Evolutionary conservation across 1,140 invertebrate genomes (phyloP), one percentile per base, ranked within the genome.

Genomic region (Pogonomyrmex barbatus): DNA sequence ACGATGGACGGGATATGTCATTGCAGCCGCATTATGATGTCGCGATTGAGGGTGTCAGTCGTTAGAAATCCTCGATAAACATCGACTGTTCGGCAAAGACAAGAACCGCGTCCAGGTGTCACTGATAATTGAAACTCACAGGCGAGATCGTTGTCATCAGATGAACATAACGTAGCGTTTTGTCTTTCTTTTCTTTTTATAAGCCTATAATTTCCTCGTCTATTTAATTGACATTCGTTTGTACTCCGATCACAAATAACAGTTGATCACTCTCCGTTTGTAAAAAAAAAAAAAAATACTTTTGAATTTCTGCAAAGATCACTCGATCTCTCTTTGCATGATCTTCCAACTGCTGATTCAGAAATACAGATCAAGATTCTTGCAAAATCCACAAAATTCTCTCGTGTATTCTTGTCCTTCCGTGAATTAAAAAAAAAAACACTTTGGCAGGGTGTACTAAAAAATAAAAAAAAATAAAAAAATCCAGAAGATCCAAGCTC

Each of bases 1-100:
- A 63, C 60, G 50, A 79, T 75, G 50, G 33, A 54, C 12, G 24
- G 33, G 33, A 87, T 39, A 45, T 79, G 52, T 75, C 68, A 86
- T 91, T 65, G 52, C 54, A 4, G 10, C 12, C 30, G 17, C 45
- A 65, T 30, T 73, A 36, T 62, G 56, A 33, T 75, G 24, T 36
- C 4, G 52, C 30, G 45, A 73, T 42, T 52, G 36, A 42, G 71
- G 8, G 33, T 24, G 24, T 24, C 30, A 30, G 36, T 42, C 33
- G 42, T 71, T 60, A 68, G 9, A 4, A 56, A 17, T 54, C 17
- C 47, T 47, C 33, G 45, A 78, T 47, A 62, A 45, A 24, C 58
- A 12, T 42, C 45, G 67, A 9, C 30, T 9, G n/a, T 52, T 12
- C 8, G 30, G 30, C 14, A 30, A 50, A 17, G 45, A 6, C 24